These are phyloP conservation scores for Neosalanx taihuensis DNA, from an alignment of 2,797 vertebrate species.

Conservation along the genomic window DNA sequence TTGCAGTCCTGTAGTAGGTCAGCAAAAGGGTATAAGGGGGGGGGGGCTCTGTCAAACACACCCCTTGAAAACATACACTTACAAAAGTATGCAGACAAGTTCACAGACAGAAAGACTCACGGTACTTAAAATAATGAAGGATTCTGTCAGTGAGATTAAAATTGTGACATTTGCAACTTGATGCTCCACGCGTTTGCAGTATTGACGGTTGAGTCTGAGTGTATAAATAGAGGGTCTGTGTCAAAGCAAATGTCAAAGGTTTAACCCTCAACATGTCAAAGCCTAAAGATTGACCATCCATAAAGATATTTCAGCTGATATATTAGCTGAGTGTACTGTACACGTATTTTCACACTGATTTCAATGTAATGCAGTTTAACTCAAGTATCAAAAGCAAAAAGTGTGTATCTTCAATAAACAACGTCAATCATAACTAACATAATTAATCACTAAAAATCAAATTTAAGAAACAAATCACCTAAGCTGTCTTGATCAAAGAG, in stretches of 20 bases:
- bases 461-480: too few relatives aligned
- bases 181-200: slow-evolving; percentile 45
- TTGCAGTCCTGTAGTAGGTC: slow-evolving; percentile 34
- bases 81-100: slow-evolving; percentile 1
- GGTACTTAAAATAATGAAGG: slow-evolving; percentile 43
- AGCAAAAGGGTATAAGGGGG: slow-evolving; percentile 5
- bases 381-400: not conserved
- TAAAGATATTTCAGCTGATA: slow-evolving; percentile 24
- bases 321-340: slow-evolving; percentile 1
- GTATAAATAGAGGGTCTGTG: slow-evolving; percentile 54
- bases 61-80: not conserved
- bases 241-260: slow-evolving; percentile 58
- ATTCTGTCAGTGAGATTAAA: slow-evolving; percentile 33
- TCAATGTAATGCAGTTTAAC: not conserved
- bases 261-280: slow-evolving; percentile 42
- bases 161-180: slow-evolving; percentile 54
- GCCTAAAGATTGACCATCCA: slow-evolving; percentile 39
- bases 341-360: not conserved
- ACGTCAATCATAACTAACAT: too few relatives aligned
- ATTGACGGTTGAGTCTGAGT: slow-evolving; percentile 42
- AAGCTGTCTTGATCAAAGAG: too few relatives aligned
- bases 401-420: not conserved
- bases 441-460: too few relatives aligned
- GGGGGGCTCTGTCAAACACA: not conserved
- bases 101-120: slow-evolving; percentile 17